Conservation (phyloP, 2,888 invertebrate species). For the Conomelus anceps region DNA sequence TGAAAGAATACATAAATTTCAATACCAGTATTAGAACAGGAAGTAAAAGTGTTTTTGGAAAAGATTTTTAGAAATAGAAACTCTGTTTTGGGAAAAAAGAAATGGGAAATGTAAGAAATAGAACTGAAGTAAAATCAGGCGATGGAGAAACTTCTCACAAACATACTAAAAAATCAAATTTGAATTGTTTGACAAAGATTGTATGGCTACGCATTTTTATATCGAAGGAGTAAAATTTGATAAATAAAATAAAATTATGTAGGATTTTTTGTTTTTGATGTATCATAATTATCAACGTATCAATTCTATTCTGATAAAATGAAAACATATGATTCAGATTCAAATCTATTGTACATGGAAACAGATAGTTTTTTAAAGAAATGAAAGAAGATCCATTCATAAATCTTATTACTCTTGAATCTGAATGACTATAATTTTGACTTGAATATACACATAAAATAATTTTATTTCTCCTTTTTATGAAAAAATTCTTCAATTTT, state of each 20-base stretch:
- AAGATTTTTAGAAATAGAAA: constrained; percentile 9
- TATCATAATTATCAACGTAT: constrained; percentile 8
- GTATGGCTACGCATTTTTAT: not conserved
- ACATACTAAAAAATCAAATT: constrained; percentile 10
- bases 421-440: too few species aligned
- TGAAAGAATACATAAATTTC: constrained; percentile 1
- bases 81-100: not conserved
- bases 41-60: constrained; percentile 3
- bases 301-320: too few species aligned
- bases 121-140: not conserved
- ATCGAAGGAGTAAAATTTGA: too few species aligned
- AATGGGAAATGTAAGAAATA: constrained; percentile 10
- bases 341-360: not conserved
- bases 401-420: too few species aligned
- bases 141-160: not conserved
- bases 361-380: constrained; percentile 2
- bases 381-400: too few species aligned
- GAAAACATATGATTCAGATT: not conserved
- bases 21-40: not conserved
- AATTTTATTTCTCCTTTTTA: too few species aligned
- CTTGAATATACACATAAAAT: too few species aligned
- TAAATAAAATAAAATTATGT: too few species aligned
- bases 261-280: too few species aligned
- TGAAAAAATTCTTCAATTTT: too few species aligned
- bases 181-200: not conserved